These are phyloP conservation scores for Anas acuta DNA, from an alignment of 2,797 vertebrate species.

Conservation along the genomic window DNA sequence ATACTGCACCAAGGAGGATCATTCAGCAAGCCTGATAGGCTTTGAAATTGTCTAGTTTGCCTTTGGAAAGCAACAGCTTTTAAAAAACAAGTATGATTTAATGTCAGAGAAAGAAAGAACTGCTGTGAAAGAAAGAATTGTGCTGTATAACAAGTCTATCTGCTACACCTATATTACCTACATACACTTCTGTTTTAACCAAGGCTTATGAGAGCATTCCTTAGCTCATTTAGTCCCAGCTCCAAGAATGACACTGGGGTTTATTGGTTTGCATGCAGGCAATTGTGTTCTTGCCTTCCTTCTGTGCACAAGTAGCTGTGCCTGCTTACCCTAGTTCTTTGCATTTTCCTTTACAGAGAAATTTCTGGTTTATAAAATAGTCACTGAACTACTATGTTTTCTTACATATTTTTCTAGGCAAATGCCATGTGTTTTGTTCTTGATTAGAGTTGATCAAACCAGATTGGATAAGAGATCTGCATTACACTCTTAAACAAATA, in stretches of 20 bases:
- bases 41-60: background rate
- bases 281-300: background rate
- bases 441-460: background rate
- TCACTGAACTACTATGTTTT: background rate
- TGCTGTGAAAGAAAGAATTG: background rate
- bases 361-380: background rate
- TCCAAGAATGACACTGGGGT: background rate
- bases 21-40: background rate
- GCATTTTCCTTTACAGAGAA: background rate
- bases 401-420: background rate
- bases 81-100: background rate
- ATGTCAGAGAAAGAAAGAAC: background rate
- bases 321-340: background rate
- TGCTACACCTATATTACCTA: background rate
- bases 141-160: background rate
- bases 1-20: background rate
- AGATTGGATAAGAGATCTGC: too few relatives aligned
- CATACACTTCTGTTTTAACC: background rate
- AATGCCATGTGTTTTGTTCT: background rate
- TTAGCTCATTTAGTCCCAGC: background rate
- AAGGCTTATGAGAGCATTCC: background rate
- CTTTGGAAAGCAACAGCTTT: background rate
- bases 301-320: background rate
- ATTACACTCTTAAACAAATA: background rate
- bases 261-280: background rate